These are phyloP conservation scores for Stegophylla sp. DNA, from an alignment of 2,888 invertebrate genomes.

Conservation along the genomic window DNA sequence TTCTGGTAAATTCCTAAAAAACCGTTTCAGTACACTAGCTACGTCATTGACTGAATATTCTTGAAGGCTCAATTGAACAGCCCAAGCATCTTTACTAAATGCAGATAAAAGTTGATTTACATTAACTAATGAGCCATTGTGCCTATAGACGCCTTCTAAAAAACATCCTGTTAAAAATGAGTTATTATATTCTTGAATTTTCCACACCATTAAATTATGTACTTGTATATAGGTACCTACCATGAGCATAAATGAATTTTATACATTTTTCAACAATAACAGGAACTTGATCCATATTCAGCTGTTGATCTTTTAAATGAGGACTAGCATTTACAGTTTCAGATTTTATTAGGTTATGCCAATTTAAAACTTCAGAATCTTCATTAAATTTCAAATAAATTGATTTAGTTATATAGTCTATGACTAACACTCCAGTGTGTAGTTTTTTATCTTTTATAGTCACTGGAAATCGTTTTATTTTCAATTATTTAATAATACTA, in stretches of 20 bases:
- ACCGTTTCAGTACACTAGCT: conserved; percentile 84
- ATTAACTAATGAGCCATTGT: conserved; percentile 78
- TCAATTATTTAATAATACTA: neutral
- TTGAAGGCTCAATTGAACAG: conserved; percentile 78
- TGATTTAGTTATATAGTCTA: conserved; percentile 74
- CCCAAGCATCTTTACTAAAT: conserved; percentile 84
- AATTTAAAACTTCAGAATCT: conserved; percentile 75
- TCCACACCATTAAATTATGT: neutral
- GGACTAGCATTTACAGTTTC: conserved; percentile 83
- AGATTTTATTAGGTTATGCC: conserved; percentile 78
- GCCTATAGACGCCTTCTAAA: conserved; percentile 87
- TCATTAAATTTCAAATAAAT: conserved; percentile 78
- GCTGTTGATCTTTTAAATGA: conserved; percentile 82
- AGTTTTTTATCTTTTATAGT: conserved; percentile 48
- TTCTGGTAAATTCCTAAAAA: conserved; percentile 85
- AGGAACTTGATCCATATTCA: conserved; percentile 87
- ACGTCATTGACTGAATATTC: conserved; percentile 87
- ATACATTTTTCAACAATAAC: conserved; percentile 93
- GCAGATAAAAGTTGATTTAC: conserved; percentile 76
- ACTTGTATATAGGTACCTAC: conserved; percentile 66
- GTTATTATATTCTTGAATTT: neutral
- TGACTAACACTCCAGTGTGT: conserved; percentile 71
- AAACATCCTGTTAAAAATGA: conserved; percentile 72
- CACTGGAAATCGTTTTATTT: conserved; percentile 22
- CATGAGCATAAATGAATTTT: conserved; percentile 87